These are phyloP conservation scores for Tetragonula clypearis DNA, from an alignment of 1,140 invertebrate genomes.

Conservation along the genomic window DNA sequence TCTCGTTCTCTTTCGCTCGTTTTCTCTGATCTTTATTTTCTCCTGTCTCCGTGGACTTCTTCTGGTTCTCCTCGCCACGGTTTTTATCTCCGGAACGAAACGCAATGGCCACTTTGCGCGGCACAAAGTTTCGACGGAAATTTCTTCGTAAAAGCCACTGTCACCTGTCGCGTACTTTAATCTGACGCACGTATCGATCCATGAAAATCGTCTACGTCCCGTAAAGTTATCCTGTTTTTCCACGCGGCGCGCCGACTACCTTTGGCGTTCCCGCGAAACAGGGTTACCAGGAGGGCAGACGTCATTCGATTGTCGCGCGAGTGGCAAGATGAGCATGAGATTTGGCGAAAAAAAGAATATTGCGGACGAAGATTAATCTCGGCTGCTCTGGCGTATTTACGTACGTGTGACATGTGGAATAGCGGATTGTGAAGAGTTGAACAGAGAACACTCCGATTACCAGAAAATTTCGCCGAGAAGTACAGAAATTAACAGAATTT, in stretches of 20 bases:
- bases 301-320: no score
- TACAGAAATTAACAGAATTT: no score
- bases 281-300: not conserved
- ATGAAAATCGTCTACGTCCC: slow-evolving; percentile 50
- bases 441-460: no score
- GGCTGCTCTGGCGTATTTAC: no score
- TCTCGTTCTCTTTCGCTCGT: slow-evolving; percentile 7
- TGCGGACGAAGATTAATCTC: no score
- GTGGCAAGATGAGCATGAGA: no score
- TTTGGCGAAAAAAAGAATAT: no score
- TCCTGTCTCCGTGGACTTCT: slow-evolving; percentile 35
- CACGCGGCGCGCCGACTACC: not conserved
- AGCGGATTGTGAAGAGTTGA: no score
- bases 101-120: slow-evolving; percentile 70
- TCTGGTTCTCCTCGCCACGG: slow-evolving; percentile 13
- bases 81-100: slow-evolving; percentile 71
- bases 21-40: slow-evolving; percentile 35
- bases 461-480: no score
- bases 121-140: slow-evolving; percentile 70
- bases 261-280: not conserved
- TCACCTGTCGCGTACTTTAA: slow-evolving; percentile 68
- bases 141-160: slow-evolving; percentile 70
- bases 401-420: no score
- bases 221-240: slow-evolving; percentile 18
- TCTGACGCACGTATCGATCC: slow-evolving; percentile 66